Percentiles rank a stretch among this genome's conserved stretches.
These are phyloP conservation scores for Balaeniceps rex DNA, from an alignment of 2,113 vertebrate species.

Conservation along the genomic window DNA sequence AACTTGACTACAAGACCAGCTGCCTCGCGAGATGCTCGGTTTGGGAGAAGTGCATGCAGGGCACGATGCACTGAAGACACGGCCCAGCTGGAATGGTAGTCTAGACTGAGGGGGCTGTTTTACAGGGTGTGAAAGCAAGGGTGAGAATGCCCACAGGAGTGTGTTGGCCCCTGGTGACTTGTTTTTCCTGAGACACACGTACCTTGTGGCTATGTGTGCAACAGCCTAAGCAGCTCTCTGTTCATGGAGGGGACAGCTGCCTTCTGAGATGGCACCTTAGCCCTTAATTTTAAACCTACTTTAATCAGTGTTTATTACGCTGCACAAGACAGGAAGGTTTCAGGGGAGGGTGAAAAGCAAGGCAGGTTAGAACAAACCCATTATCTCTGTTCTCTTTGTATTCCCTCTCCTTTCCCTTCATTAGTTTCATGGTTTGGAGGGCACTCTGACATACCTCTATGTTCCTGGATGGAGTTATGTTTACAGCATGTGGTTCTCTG, in stretches of 20 bases:
- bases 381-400: background rate
- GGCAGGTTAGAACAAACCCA: background rate
- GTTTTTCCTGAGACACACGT: background rate
- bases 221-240: constrained; percentile 25
- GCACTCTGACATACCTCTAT: background rate
- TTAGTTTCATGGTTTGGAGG: background rate
- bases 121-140: background rate
- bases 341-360: background rate
- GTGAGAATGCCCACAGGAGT: background rate
- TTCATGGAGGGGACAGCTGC: background rate
- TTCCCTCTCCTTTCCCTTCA: background rate
- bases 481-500: constrained; percentile 4
- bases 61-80: background rate
- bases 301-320: background rate
- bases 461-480: background rate
- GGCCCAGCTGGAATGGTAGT: background rate
- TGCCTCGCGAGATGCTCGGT: background rate
- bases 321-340: background rate
- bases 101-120: background rate
- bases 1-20: background rate
- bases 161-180: background rate
- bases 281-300: constrained; percentile 3
- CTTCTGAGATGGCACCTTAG: constrained; percentile 32
- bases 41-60: background rate
- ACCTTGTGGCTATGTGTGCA: background rate